Base-by-base conservation (phyloP, 2,113 vertebrate species). In the Myotis brandtii region DNA sequence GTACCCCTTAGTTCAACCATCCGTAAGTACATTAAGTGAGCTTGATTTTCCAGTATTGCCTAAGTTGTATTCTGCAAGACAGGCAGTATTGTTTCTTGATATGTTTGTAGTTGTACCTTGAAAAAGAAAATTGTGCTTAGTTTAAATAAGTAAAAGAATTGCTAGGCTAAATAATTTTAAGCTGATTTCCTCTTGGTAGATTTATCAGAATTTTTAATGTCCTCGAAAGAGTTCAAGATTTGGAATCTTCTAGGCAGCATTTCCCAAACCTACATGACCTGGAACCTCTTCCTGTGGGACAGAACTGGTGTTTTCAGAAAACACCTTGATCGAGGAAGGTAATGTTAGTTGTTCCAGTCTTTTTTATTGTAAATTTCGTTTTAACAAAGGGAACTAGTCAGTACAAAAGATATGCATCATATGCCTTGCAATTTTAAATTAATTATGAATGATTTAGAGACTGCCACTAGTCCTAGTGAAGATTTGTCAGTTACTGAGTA, bases 351-450 rank as follows among this genome's bases (percentile, higher is more conserved):
- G 23, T 89, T 76, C 34, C 90, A 76, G 43, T 37, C 32, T 80
- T 84, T 80, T 93, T 86, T 0, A 85, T 43, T 92, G 64, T 85
- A 40, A 76, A 62, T 82, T 97, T 96, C 10, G 25, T 82, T 66
- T 83, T 84, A 85, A 70, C 48, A 64, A 72, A 89, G 21, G n/a
- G 40, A 76, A 32, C 12, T 89, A 17, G 16, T 50, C 50, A 84
- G 23, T 69, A 40, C 40, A 82, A 54, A 30, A 3, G 54, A 23
- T 70, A 50, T 70, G 27, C 5, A 20, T 32, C 1, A 20, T 21
- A 18, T 89, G 17, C 67, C 17, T 81, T 37, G 32, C 48, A 62
- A 73, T 86, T 92, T 56, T 50, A 40, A 83, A 80, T 79, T 80
- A 85, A 81, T 59, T 93, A 23, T 93, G 37, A 32, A 23, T 64